Evolutionary conservation across 1,140 invertebrate genomes (phyloP), one percentile per base, ranked within the genome.

Genomic region (Drosophila watanabei): DNA sequence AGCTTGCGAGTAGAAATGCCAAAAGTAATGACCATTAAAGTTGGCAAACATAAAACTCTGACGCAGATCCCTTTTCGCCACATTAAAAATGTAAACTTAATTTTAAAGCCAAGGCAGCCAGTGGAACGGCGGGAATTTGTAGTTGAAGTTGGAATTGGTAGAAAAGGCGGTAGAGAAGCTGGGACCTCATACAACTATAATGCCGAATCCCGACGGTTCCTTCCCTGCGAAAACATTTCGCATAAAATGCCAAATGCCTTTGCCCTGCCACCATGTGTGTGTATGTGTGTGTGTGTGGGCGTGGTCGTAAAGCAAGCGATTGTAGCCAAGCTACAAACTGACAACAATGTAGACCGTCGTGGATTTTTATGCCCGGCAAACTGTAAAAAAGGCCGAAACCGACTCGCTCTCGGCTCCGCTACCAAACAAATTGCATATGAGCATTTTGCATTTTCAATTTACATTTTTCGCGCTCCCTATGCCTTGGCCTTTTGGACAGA

Each of bases 381-480:
- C 79, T 79, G 82, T 82, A 75, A 60, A 77, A 77, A 77, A 64
- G 30, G 71, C 75, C 71, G 52, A 68, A 49, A 60, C 77, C 68
- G 51, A 39, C 49, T 43, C 45, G 58, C 68, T 58, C 46, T 35
- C 58, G 45, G 51, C 32, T 46, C 52, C 46, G 61, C 37, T 49
- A 37, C 43, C 79, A 79, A 86, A 82, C 82, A 87, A 87, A 86
- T 86, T 86, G 79, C 83, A 86, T 87, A 87, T 87, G 82, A 86
- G 83, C 83, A 86, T 86, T 86, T 86, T 81, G 70, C 82, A 86
- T 79, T 86, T 86, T 87, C 82, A 86, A 82, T 86, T 86, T 87
- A 86, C 73, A 87, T 86, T 87, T 87, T 81, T 75, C 65, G 46
- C 70, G 79, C 79, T 73, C 70, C 35, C 52, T 68, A 24, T 43